Evolutionary conservation across 2,888 invertebrate genomes (phyloP).

Genomic region (Epistrophe eligans): DNA sequence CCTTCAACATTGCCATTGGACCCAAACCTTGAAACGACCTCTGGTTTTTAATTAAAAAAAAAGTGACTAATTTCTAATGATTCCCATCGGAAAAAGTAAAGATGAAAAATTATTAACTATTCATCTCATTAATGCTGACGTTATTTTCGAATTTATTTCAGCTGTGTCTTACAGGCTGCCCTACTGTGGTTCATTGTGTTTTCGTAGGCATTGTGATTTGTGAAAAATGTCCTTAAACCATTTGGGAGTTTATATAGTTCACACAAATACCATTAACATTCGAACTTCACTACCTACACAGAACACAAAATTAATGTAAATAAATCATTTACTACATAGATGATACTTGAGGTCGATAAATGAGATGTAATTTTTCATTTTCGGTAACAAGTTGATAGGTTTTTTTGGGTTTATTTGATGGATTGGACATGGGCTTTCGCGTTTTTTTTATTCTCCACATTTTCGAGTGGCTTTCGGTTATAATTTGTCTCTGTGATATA

Average conservation of each 20-base stretch:
- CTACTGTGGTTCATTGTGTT: background rate
- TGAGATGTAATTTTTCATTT: constrained; percentile 46
- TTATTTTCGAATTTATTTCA: background rate
- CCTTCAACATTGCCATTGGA: no score
- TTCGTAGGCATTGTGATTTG: constrained; percentile 6
- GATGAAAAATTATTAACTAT: background rate
- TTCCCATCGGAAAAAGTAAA: no score
- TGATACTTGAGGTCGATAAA: constrained; percentile 35
- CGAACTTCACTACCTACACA: constrained; percentile 8
- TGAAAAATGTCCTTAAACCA: constrained; percentile 30
- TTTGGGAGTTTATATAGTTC: constrained; percentile 26
- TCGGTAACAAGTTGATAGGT: constrained; percentile 14
- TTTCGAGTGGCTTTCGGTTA: background rate
- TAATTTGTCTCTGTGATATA: background rate
- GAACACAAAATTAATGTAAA: constrained; percentile 35
- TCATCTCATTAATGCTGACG: background rate
- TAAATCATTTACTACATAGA: constrained; percentile 39
- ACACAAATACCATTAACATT: constrained; percentile 31
- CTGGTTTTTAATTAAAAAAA: no score
- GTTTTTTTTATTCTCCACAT: background rate
- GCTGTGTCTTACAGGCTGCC: background rate
- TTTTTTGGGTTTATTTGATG: constrained; percentile 41
- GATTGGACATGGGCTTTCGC: constrained; percentile 16
- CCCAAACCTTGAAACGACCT: no score
- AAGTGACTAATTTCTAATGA: no score